Base-by-base conservation (phyloP, 2,797 vertebrate species). In the Graptemys geographica region DNA sequence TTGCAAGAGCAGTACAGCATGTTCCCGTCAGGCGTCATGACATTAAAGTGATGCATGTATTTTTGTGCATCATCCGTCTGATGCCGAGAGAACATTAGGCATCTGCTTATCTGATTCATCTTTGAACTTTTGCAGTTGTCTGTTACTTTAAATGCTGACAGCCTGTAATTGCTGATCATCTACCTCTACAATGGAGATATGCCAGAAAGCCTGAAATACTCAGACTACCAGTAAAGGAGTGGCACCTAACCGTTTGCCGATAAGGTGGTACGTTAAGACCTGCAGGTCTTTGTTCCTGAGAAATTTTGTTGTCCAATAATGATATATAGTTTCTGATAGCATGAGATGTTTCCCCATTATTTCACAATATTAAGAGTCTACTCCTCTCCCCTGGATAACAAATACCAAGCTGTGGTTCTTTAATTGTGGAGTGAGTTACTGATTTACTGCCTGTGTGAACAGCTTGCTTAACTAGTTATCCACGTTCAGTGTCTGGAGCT, bases 221-320 rank as follows among this genome's bases (percentile, higher is more conserved):
- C 12, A 6, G 31, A 81, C 21, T 4, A 59, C 41, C 53, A 57
- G 51, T 21, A 49, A 76, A 53, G 19, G 41, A n/a, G 53, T 28
- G 9, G 28, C 21, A 31, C 84, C 55, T 51, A 19, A 25, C 79
- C 47, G 2, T 76, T 28, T n/a, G 76, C 79, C 8, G 87, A 9
- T 11, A 28, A 25, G 57, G 72, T 0, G 1, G 33, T 72, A 31
- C 69, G 37, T 52, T 21, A 47, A 19, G 86, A 90, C 86, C 80
- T 90, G 86, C 15, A 49, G 69, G 52, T 65, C 83, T 53, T 57
- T 78, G 21, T 74, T 56, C 59, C 92, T 53, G 90, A 69, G 94
- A 19, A 78, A 1, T 6, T 0, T 15, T 8, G 2, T 84, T 94
- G 57, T 92, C 59, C 84, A 83, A 69, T 47, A 6, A 37, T 4